Percentiles rank a stretch among this genome's conserved stretches.
Evolutionary conservation across 2,113 vertebrate genomes (phyloP).

Genomic region (Pagrus major): DNA sequence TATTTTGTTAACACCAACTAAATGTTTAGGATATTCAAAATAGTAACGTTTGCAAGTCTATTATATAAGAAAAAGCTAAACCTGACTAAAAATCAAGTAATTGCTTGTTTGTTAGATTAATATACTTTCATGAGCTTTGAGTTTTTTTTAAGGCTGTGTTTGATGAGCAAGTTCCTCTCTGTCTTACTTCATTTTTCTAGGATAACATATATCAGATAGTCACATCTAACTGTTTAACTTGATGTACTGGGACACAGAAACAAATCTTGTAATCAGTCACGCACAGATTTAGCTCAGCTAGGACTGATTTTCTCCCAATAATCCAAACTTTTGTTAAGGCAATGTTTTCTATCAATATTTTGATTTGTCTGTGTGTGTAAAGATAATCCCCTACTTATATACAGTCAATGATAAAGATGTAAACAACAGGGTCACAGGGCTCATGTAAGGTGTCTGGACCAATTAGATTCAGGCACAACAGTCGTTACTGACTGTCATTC

Average conservation of each 20-base stretch:
- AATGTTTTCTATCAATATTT: not conserved
- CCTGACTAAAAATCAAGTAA: too few species aligned
- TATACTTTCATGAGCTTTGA: too few species aligned
- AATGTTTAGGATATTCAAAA: not conserved
- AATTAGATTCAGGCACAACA: conserved; percentile 42
- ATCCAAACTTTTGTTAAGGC: not conserved
- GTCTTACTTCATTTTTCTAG: not conserved
- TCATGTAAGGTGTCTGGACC: conserved; percentile 38
- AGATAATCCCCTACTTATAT: not conserved
- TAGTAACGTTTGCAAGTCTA: not conserved
- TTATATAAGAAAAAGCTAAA: not conserved
- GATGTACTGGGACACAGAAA: not conserved
- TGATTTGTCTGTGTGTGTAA: not conserved
- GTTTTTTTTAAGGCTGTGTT: too few species aligned
- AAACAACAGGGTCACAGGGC: conserved; percentile 25
- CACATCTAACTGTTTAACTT: not conserved
- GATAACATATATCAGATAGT: not conserved
- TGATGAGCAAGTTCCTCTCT: not conserved
- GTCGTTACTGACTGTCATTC: conserved; percentile 57
- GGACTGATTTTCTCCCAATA: not conserved
- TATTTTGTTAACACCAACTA: conserved; percentile 1
- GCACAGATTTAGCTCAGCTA: not conserved
- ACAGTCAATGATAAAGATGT: conserved; percentile 5
- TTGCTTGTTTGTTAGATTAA: too few species aligned
- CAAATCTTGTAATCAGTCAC: not conserved